Conservation (phyloP, 35 echinoderm and acorn worm species). For the Apostichopus parvimensis region DNA sequence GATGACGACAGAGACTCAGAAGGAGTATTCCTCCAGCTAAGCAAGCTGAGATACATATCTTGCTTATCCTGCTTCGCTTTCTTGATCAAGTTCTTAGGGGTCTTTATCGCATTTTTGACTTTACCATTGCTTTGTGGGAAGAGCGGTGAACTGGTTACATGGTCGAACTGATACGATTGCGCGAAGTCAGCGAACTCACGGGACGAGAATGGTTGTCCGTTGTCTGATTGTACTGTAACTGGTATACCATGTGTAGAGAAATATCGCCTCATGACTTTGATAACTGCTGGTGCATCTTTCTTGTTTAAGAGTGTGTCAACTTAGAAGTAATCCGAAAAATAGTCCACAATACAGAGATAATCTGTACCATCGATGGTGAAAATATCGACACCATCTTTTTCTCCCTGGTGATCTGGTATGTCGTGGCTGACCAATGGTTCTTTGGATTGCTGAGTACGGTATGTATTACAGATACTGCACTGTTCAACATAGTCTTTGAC, state of each 20-base stretch:
- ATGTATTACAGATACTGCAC: slow-evolving; percentile 45
- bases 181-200: slow-evolving; percentile 61
- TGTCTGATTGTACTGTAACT: slow-evolving; percentile 42
- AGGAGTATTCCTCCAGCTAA: too few species aligned
- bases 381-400: slow-evolving; percentile 54
- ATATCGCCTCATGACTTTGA: too few species aligned
- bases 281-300: neutral
- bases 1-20: neutral
- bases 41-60: slow-evolving; percentile 57
- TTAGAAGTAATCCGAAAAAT: slow-evolving; percentile 68
- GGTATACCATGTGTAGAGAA: too few species aligned
- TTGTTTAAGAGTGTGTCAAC: neutral
- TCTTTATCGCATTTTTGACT: slow-evolving; percentile 52
- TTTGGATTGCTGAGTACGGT: slow-evolving; percentile 23
- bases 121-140: slow-evolving; percentile 74
- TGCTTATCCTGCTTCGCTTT: slow-evolving; percentile 36
- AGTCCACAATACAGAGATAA: slow-evolving; percentile 4
- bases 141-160: too few species aligned
- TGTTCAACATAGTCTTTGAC: slow-evolving; percentile 53
- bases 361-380: neutral
- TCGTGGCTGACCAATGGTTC: slow-evolving; percentile 24
- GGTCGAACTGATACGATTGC: slow-evolving; percentile 14
- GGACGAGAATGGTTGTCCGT: slow-evolving; percentile 76
- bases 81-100: neutral
- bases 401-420: slow-evolving; percentile 21